phyloP scores from a whole-genome alignment of 2,888 invertebrate species.

The Empis stercorea region DNA sequence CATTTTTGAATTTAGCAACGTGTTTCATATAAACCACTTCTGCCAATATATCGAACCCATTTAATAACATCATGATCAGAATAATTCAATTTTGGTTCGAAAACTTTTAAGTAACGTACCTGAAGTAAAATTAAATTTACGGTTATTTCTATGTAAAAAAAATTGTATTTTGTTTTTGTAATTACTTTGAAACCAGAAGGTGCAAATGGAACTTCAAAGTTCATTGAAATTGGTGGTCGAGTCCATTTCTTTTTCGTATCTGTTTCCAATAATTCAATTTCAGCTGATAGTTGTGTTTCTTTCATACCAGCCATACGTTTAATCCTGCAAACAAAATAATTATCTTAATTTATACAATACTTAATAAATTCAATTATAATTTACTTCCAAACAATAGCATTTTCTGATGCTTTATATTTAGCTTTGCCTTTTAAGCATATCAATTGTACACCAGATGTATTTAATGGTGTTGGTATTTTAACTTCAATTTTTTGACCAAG shows the following conservation, averaged over 20 bases:
- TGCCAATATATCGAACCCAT: constrained; percentile 99
- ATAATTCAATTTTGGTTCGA: constrained; percentile 98
- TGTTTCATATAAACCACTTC: constrained; percentile 98
- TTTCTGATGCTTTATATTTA: constrained; percentile 99
- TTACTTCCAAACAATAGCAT: constrained; percentile 93
- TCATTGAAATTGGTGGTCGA: constrained; percentile 99
- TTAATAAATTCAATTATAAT: constrained; percentile 26
- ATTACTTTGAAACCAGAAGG: constrained; percentile 96
- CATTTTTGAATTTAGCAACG: constrained; percentile 59
- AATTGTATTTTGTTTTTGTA: no score
- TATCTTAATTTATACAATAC: background rate
- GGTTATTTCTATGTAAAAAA: no score
- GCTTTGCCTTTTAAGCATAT: constrained; percentile 99
- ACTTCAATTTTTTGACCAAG: constrained; percentile 99
- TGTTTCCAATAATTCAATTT: constrained; percentile 95
- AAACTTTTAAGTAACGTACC: constrained; percentile 97
- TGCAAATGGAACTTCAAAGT: constrained; percentile 99
- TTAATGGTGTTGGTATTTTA: constrained; percentile 95
- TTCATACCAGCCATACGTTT: constrained; percentile 97
- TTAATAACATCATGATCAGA: constrained; percentile 99
- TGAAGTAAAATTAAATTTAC: no score
- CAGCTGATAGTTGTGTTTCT: constrained; percentile 97
- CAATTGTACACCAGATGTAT: constrained; percentile 96
- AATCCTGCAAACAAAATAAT: constrained; percentile 42
- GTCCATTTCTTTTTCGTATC: constrained; percentile 99